Evolutionary conservation across 2,797 vertebrate species (phyloP).

Genomic region (Acanthurus lineatus): DNA sequence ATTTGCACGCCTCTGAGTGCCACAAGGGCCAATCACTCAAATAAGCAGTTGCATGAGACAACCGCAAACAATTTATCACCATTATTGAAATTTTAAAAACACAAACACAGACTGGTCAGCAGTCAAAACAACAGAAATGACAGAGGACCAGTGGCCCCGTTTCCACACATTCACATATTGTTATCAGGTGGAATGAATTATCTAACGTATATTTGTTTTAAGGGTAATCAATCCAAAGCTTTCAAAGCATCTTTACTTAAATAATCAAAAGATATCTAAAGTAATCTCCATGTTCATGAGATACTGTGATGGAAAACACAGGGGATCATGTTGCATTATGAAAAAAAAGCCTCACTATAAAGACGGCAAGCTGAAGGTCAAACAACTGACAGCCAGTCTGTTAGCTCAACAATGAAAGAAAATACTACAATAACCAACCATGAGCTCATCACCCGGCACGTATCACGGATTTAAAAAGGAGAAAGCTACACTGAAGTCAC

Average conservation of each 20-base stretch:
- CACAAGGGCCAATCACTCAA: not conserved
- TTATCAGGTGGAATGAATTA: no score
- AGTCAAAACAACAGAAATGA: not conserved
- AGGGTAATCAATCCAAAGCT: not conserved
- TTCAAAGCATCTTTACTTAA: not conserved
- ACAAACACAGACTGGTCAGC: not conserved
- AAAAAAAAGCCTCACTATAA: no score
- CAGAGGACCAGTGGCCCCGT: not conserved
- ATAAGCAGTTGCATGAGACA: not conserved
- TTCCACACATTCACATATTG: no score
- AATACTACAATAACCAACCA: no score
- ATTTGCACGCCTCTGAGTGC: not conserved
- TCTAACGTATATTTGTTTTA: not conserved
- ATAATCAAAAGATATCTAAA: not conserved
- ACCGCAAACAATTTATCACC: not conserved
- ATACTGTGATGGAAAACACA: not conserved
- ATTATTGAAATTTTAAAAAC: slow-evolving; percentile 1
- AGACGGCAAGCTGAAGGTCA: no score
- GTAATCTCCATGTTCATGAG: not conserved
- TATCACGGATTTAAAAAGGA: no score
- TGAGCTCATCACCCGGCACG: no score
- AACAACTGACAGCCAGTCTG: no score
- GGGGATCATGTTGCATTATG: not conserved
- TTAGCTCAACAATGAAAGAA: no score
- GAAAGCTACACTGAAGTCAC: no score